phyloP scores from a whole-genome alignment of 2,113 vertebrate genomes.

The Callaeas wilsoni region DNA sequence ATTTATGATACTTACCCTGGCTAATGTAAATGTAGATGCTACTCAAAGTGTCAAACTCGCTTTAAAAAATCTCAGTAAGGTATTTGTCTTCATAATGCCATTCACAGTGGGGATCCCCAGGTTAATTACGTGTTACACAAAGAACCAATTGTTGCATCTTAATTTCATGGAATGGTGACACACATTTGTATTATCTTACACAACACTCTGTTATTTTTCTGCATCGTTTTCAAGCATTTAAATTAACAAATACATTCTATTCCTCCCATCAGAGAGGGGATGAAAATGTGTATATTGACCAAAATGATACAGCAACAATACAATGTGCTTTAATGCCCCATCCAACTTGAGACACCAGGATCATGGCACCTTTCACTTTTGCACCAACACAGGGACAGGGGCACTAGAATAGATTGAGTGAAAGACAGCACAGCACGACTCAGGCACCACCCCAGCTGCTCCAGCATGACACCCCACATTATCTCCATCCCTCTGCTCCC shows the following conservation, averaged over 20 bases:
- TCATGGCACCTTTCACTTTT: background rate
- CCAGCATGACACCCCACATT: background rate
- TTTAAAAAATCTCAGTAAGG: background rate
- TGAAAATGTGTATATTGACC: background rate
- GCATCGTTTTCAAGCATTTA: background rate
- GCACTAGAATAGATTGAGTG: background rate
- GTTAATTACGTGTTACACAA: background rate
- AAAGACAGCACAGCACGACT: background rate
- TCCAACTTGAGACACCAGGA: background rate
- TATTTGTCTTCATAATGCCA: conserved; percentile 16
- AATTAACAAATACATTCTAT: background rate
- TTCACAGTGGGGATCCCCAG: background rate
- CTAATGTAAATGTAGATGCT: background rate
- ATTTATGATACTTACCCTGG: background rate
- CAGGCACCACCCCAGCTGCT: background rate
- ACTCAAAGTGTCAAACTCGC: background rate
- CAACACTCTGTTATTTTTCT: background rate
- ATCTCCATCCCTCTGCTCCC: background rate
- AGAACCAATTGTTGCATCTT: background rate
- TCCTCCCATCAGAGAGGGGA: background rate
- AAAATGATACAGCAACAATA: background rate
- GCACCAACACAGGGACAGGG: background rate
- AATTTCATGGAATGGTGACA: background rate
- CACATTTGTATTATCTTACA: background rate
- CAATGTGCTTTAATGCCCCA: background rate